These are phyloP conservation scores for Orthonyx spaldingii DNA, from an alignment of 2,113 vertebrate species.

Conservation along the genomic window DNA sequence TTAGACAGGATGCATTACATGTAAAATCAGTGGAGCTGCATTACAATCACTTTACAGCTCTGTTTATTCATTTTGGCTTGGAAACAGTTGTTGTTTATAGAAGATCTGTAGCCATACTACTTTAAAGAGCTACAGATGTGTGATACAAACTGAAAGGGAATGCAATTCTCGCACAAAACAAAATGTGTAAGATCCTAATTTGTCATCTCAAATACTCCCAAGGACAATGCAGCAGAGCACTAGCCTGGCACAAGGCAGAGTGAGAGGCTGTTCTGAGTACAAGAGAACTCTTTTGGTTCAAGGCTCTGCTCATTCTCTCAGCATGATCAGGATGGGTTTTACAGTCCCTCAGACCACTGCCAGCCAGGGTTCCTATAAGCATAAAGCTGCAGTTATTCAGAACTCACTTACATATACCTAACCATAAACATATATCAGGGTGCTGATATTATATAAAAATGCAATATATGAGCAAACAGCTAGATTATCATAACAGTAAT, in stretches of 20 bases:
- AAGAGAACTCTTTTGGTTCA: not conserved
- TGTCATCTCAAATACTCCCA: not conserved
- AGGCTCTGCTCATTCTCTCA: not conserved
- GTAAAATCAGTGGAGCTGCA: not conserved
- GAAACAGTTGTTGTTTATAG: not conserved
- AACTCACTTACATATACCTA: not conserved
- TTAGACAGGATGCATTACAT: not conserved
- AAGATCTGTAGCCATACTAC: not conserved
- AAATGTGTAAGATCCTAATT: not conserved
- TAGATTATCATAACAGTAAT: not conserved
- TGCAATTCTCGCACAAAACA: not conserved
- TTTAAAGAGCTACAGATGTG: not conserved
- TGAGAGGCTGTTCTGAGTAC: not conserved
- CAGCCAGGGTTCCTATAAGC: not conserved
- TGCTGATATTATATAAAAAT: not conserved
- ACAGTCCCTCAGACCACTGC: not conserved
- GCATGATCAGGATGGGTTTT: not conserved
- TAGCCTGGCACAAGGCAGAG: not conserved
- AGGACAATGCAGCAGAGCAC: not conserved
- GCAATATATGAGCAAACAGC: not conserved
- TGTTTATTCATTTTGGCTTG: not conserved
- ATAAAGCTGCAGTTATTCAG: not conserved
- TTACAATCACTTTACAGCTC: not conserved
- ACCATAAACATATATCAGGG: not conserved
- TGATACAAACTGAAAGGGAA: not conserved